Conservation (phyloP, 1,140 invertebrate genomes). For the Lordiphosa stackelbergi region DNA sequence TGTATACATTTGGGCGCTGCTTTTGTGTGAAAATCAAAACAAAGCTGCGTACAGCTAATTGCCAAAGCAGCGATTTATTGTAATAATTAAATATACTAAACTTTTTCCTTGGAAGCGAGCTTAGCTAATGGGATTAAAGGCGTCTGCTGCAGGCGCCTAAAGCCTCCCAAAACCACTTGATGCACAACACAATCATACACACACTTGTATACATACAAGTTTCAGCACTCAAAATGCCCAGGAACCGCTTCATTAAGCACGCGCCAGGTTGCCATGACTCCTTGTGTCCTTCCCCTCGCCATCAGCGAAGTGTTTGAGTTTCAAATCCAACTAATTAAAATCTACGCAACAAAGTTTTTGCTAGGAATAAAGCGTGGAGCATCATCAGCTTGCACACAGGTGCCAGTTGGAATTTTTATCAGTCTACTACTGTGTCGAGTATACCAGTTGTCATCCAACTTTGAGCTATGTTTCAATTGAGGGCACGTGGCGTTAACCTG, state of each 20-base stretch:
- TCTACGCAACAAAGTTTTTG: constrained; percentile 54
- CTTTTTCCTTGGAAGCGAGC: not conserved
- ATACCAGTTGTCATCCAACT: not conserved
- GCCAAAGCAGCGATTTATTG: constrained; percentile 4
- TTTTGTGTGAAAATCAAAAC: constrained; percentile 44
- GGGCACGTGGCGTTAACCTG: not conserved
- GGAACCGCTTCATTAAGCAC: constrained; percentile 60
- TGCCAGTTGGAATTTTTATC: constrained; percentile 47
- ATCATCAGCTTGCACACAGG: constrained; percentile 40
- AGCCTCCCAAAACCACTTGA: constrained; percentile 48
- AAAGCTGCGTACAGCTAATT: constrained; percentile 8
- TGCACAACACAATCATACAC: constrained; percentile 39
- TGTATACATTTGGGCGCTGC: constrained; percentile 10
- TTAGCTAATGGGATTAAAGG: constrained; percentile 19
- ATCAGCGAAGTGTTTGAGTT: constrained; percentile 47
- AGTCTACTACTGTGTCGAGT: not conserved
- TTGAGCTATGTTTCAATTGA: constrained; percentile 2
- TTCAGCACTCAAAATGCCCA: constrained; percentile 6
- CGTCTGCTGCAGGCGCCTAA: constrained; percentile 27
- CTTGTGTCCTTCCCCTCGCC: not conserved
- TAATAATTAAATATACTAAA: constrained; percentile 59
- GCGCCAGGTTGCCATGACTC: constrained; percentile 37
- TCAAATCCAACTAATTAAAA: constrained; percentile 72
- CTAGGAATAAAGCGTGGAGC: not conserved
- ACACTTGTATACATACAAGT: constrained; percentile 23